Evolutionary conservation across 2,113 vertebrate genomes (phyloP).

Genomic region (Machaerirhynchus nigripectus): DNA sequence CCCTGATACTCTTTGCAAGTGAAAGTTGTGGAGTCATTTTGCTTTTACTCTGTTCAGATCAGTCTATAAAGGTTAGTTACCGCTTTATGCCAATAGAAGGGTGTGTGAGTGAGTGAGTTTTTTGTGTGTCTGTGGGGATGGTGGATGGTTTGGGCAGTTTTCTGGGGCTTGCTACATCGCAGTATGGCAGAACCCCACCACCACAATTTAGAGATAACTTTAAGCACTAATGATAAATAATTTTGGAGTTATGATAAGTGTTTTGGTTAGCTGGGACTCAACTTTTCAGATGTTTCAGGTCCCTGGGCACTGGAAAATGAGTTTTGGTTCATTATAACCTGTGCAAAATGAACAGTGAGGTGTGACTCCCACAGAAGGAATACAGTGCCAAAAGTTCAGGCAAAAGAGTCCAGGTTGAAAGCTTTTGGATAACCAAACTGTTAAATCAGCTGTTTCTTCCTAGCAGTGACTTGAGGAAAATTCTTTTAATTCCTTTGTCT

Average conservation of each 20-base stretch:
- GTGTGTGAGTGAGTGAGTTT: background rate
- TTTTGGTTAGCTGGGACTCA: background rate
- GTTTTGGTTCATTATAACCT: background rate
- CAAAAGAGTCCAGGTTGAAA: background rate
- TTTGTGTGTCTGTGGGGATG: background rate
- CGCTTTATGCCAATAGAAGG: background rate
- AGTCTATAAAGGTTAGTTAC: background rate
- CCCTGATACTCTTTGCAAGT: background rate
- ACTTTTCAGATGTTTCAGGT: background rate
- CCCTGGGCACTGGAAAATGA: background rate
- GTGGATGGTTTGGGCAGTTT: background rate
- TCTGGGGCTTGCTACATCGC: background rate
- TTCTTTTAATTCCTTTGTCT: background rate
- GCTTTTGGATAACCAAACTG: background rate
- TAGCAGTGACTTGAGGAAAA: background rate
- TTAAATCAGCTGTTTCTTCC: background rate
- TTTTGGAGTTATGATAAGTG: rapidly evolving
- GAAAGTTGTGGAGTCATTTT: background rate
- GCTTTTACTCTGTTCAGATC: background rate
- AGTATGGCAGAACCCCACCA: background rate
- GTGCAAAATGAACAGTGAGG: background rate
- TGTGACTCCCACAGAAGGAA: background rate
- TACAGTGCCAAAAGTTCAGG: background rate
- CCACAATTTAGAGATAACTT: background rate
- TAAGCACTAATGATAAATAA: background rate